phyloP scores from a whole-genome alignment of 2,113 vertebrate genomes.

The Scophthalmus maximus region DNA sequence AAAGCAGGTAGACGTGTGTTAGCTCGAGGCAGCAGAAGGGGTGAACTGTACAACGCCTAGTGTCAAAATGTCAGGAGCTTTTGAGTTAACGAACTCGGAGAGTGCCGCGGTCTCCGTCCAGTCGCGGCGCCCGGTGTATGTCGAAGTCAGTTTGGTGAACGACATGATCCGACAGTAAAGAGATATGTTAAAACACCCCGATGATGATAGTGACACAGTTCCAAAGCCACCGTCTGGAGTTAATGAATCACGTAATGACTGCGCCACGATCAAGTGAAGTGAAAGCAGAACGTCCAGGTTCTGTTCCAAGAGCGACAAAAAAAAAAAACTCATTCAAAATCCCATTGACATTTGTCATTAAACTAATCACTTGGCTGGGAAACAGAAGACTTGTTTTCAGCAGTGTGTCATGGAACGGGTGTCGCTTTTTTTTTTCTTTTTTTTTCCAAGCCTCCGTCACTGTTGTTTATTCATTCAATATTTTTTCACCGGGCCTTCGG shows the following conservation, averaged over 20 bases:
- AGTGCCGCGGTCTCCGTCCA: background rate
- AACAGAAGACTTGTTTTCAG: too few species aligned
- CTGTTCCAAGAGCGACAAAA: background rate
- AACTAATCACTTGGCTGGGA: background rate
- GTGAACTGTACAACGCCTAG: background rate
- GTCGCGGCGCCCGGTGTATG: background rate
- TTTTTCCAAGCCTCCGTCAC: too few species aligned
- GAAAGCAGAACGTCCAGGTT: background rate
- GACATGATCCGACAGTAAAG: background rate
- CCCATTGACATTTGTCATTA: background rate
- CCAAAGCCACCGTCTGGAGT: background rate
- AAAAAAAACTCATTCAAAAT: background rate
- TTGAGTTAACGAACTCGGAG: background rate
- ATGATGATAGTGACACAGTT: background rate
- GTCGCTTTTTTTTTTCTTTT: too few species aligned
- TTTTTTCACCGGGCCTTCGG: too few species aligned
- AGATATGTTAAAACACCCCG: background rate
- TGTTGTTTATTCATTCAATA: too few species aligned
- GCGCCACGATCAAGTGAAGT: background rate
- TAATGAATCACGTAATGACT: background rate
- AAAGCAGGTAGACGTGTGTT: too few species aligned
- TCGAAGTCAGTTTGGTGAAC: background rate
- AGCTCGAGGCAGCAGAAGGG: background rate
- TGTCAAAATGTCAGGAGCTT: conserved; percentile 21
- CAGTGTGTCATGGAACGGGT: background rate